Conservation (phyloP, 2,888 invertebrate species). For the Drosophila mimica region DNA sequence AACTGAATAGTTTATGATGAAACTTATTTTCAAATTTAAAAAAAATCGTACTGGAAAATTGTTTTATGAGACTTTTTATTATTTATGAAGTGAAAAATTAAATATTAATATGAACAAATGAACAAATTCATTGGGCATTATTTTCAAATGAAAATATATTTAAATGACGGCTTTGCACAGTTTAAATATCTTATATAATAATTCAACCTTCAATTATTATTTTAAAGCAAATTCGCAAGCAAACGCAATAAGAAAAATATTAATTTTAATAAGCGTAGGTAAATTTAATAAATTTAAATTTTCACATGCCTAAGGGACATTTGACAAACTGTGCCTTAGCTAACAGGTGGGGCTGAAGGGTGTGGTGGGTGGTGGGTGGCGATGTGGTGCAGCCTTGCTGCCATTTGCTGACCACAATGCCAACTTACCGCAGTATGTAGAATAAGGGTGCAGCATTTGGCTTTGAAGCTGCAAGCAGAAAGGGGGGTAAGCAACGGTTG, state of each 20-base stretch:
- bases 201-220: neutral
- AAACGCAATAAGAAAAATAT: neutral
- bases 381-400: neutral
- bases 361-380: neutral
- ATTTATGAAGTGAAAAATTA: neutral
- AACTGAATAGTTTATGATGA: neutral
- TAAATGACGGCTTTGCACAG: too few species aligned
- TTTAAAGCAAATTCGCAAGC: neutral
- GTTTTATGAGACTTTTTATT: neutral
- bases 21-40: neutral
- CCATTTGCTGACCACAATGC: conserved; percentile 61
- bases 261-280: neutral
- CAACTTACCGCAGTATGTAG: conserved; percentile 69
- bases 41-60: neutral
- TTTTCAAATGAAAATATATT: too few species aligned
- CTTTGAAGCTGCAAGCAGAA: conserved; percentile 3
- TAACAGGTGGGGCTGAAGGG: neutral
- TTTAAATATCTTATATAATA: neutral
- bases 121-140: too few species aligned
- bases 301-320: conserved; percentile 11
- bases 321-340: conserved; percentile 26
- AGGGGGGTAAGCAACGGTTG: conserved; percentile 1
- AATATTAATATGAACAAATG: neutral
- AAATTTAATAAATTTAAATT: neutral
- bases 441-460: conserved; percentile 44